Evolutionary conservation across 2,888 invertebrate species (phyloP).

Genomic region (Pegoplata infirma): DNA sequence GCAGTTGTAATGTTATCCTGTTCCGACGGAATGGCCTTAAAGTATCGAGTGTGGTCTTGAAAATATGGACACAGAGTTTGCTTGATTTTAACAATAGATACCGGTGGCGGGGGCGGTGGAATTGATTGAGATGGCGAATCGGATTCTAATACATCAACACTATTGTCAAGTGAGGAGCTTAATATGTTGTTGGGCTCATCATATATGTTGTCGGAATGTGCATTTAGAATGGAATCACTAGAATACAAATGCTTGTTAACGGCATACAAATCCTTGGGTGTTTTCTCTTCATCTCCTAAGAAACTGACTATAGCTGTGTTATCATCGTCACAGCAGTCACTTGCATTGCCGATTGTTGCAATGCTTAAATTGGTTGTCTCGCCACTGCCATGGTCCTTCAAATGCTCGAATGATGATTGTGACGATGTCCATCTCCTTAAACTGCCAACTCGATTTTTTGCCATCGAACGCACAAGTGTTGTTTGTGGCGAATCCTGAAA

Average conservation of each 20-base stretch:
- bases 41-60: slow-evolving; percentile 75
- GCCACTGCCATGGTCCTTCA: slow-evolving; percentile 67
- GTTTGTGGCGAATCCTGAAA: slow-evolving; percentile 82
- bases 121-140: slow-evolving; percentile 70
- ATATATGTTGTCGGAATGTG: slow-evolving; percentile 76
- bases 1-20: slow-evolving; percentile 74
- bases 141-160: slow-evolving; percentile 72
- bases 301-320: slow-evolving; percentile 40
- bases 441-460: slow-evolving; percentile 73
- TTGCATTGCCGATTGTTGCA: slow-evolving; percentile 44
- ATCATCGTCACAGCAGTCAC: slow-evolving; percentile 24
- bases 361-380: slow-evolving; percentile 49
- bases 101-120: slow-evolving; percentile 72
- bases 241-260: slow-evolving; percentile 75
- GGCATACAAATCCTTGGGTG: slow-evolving; percentile 73
- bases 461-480: slow-evolving; percentile 74
- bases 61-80: slow-evolving; percentile 74
- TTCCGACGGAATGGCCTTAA: slow-evolving; percentile 75
- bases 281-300: slow-evolving; percentile 63
- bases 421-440: slow-evolving; percentile 75
- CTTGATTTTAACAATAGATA: slow-evolving; percentile 71
- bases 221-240: slow-evolving; percentile 77
- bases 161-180: slow-evolving; percentile 74
- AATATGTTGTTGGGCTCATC: slow-evolving; percentile 77
- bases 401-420: slow-evolving; percentile 75